Base-by-base conservation (phyloP, 2,797 vertebrate genomes). In the Chloroceryle amazona region DNA sequence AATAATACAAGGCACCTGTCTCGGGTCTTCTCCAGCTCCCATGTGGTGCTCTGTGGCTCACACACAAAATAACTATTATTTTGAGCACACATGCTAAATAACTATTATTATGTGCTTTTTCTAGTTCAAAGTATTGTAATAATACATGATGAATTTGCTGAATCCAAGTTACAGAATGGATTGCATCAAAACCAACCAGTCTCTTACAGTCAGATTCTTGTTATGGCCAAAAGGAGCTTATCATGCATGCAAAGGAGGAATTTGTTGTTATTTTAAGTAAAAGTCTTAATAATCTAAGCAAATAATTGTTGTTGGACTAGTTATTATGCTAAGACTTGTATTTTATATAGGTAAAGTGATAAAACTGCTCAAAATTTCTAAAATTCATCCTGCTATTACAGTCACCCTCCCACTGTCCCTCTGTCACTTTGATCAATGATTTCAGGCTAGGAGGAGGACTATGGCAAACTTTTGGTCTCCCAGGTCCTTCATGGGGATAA, bases 11-110 rank as follows among this genome's bases (percentile, higher is more conserved):
- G 33, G 6, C 21, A 82, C 18, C 25, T 58, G 15, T 21, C 42
- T 58, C 46, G 25, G 35, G 11, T 51, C 20, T 63, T 75, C 28
- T 39, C 31, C 10, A 28, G 29, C 26, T 85, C 54, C 29, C 55
- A 31, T 4, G 12, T 16, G n/a, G 26, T 68, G 11, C 26, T 73
- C 54, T 39, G n/a, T 29, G 23, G 33, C 46, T 75, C 46, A 20
- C 42, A 19, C 6, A 71, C 8, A 52, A 68, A 84, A 84, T 89
- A 68, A 72, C 15, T 90, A 41, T 49, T 68, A 93, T 92, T 90
- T 89, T 72, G 37, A 75, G 25, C 15, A 12, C 33, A 66, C 9
- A 21, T 8, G 66, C 6, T 35, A 51, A 81, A 76, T 78, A 51
- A 46, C n/a, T 76, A 7, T 62, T 73, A 92, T 83, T 76, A 11